Percentiles rank a stretch among this genome's conserved stretches.
Evolutionary conservation across 1,140 invertebrate genomes (phyloP).

Genomic region (Scaptomyza montana): DNA sequence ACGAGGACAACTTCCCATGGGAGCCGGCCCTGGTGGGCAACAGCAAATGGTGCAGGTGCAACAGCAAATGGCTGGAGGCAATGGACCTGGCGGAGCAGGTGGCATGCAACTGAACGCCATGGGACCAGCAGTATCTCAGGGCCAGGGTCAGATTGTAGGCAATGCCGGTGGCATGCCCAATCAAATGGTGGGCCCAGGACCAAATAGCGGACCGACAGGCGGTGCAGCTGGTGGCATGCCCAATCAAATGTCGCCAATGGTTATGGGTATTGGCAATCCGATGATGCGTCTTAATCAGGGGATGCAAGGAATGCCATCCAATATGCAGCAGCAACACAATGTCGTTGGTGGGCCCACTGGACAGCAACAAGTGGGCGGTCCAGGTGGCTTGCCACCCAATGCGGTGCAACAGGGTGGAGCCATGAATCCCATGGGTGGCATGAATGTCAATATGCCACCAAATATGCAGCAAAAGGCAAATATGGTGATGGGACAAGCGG

Average conservation of each 20-base stretch:
- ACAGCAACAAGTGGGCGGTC: constrained; percentile 67
- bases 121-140: constrained; percentile 78
- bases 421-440: constrained; percentile 69
- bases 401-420: constrained; percentile 62
- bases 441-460: constrained; percentile 78
- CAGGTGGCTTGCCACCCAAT: constrained; percentile 59
- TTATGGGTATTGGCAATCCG: constrained; percentile 72
- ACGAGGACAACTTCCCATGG: constrained; percentile 71
- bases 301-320: constrained; percentile 75
- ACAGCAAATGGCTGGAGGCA: constrained; percentile 84
- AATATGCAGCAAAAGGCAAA: constrained; percentile 69
- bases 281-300: constrained; percentile 78
- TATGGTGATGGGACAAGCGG: constrained; percentile 68
- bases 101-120: constrained; percentile 76
- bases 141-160: constrained; percentile 77
- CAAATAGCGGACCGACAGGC: constrained; percentile 74
- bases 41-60: constrained; percentile 75
- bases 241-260: constrained; percentile 43
- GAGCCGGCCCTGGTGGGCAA: constrained; percentile 36
- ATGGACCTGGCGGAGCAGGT: constrained; percentile 80
- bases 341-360: constrained; percentile 64
- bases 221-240: constrained; percentile 52
- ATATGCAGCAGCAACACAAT: constrained; percentile 68
- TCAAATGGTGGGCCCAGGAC: constrained; percentile 80
- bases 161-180: constrained; percentile 83